A percentile compares a stretch with the other conserved stretches of the same genome.
Evolutionary conservation across 2,113 vertebrate genomes (phyloP).

Genomic region (Azemiops feae): DNA sequence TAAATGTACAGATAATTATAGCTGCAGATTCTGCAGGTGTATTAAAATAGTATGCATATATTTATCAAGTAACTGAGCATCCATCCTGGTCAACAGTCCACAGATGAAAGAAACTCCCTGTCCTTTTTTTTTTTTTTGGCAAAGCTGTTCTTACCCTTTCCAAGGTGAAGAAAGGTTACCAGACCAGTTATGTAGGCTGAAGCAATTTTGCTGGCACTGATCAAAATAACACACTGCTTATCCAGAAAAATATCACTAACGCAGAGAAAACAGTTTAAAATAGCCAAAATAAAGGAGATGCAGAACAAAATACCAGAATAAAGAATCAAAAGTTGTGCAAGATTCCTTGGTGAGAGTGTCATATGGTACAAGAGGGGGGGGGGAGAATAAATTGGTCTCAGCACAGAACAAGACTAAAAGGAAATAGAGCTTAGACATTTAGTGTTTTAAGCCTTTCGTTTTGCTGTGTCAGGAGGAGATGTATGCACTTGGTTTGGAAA

Average conservation of each 20-base stretch:
- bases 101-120: neutral
- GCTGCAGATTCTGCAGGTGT: neutral
- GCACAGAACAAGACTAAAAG: neutral
- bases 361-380: neutral
- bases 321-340: neutral
- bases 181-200: neutral
- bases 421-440: neutral
- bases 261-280: neutral
- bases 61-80: neutral
- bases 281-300: neutral
- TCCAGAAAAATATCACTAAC: neutral
- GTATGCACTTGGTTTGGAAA: neutral
- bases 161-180: neutral
- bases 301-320: neutral
- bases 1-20: neutral
- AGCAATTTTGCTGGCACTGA: neutral
- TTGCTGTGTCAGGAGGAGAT: neutral
- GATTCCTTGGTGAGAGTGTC: neutral
- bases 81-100: neutral
- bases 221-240: neutral
- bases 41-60: neutral
- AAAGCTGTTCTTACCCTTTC: neutral
- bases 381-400: neutral
- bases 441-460: neutral
- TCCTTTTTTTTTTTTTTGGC: neutral